Evolutionary conservation across 2,888 invertebrate genomes (phyloP), one percentile per base, ranked within the genome.

Genomic region (Aplocera efformata): DNA sequence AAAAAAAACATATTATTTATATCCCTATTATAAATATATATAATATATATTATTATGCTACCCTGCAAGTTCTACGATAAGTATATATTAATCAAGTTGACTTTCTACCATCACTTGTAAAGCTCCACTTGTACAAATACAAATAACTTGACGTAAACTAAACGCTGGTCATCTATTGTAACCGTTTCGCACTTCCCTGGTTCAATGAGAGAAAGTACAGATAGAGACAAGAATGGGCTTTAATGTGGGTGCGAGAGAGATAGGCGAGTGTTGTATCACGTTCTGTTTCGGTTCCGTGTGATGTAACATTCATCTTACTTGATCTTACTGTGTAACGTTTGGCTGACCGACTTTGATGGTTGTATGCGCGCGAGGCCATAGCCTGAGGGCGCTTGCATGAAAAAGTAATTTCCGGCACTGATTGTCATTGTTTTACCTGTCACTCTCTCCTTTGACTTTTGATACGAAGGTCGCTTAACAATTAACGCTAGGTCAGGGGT

Each of bases 281-380:
- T 70, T 51, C 69, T 71, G 58, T 72, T 72, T 53, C 53, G 63
- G 67, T 71, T 64, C 67, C 65, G 64, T 59, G 56, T 62, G 59
- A 51, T 44, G 40, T 56, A 56, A 60, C 38, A 33, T 48, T 53
- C 42, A 37, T 50, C 53, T 43, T 48, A 38, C n/a, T n/a, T n/a
- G n/a, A n/a, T n/a, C n/a, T n/a, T 30, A 36, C 41, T 49, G 41
- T 38, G 48, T 35, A 36, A 39, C 27, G 31, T 30, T 40, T 7
- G 13, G 28, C 32, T 40, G 40, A 40, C 45, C 45, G 25, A 45
- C 37, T 56, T 56, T 28, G 7, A 7, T 3, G 13, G n/a, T 34
- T 7, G 21, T 8, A n/a, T 29, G 29, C 17, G 25, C 9, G 10
- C 13, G 13, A 2, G 13, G 5, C 3, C 5, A 17, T 17, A 5